phyloP scores from a whole-genome alignment of 2,797 vertebrate genomes.

The Scarus forsteni region DNA sequence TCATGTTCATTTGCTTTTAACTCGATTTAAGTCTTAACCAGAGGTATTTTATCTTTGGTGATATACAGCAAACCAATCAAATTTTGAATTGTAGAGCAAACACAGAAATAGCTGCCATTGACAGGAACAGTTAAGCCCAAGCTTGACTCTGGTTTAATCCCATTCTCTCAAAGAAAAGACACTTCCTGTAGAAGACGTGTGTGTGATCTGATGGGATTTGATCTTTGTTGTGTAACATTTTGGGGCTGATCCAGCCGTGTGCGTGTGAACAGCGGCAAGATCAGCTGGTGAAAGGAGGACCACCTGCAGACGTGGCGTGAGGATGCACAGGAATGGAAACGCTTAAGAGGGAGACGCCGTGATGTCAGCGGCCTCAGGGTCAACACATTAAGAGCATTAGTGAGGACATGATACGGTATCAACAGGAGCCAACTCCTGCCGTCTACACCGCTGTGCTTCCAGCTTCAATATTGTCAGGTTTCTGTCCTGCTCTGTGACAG shows the following conservation, averaged over 20 bases:
- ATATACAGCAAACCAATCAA: not conserved
- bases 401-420: constrained; percentile 35
- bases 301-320: constrained; percentile 12
- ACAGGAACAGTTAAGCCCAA: not conserved
- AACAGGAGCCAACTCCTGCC: not conserved
- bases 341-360: constrained; percentile 48
- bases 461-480: not conserved
- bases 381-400: constrained; percentile 53
- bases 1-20: too few species aligned
- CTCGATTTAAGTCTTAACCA: too few species aligned
- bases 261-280: constrained; percentile 31
- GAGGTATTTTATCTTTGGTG: too few species aligned
- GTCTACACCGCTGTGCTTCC: not conserved
- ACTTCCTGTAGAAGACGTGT: not conserved
- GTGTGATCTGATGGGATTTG: constrained; percentile 7
- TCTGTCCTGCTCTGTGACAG: not conserved
- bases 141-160: not conserved
- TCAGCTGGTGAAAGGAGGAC: constrained; percentile 18
- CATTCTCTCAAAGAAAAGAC: not conserved
- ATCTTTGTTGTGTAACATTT: constrained; percentile 47
- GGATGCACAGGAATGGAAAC: constrained; percentile 48
- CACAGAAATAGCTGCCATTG: not conserved
- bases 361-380: constrained; percentile 46
- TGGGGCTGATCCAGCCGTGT: constrained; percentile 35
- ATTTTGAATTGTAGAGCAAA: not conserved